phyloP scores from a whole-genome alignment of 2,113 vertebrate species.

The Hemicordylus capensis region DNA sequence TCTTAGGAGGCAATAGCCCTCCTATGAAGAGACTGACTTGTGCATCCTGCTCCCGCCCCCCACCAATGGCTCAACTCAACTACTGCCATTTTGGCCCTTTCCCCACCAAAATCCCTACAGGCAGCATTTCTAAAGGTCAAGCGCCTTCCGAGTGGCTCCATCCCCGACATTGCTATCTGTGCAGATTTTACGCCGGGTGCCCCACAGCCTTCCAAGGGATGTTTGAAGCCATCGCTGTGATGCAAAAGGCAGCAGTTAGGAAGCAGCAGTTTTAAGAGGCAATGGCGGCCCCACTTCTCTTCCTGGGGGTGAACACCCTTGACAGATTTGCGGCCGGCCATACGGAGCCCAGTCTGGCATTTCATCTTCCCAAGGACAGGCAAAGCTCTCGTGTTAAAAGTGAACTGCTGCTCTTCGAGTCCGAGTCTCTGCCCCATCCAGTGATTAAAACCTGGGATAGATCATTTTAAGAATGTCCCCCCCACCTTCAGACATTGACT shows the following conservation, averaged over 20 bases:
- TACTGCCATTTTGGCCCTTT: too few species aligned
- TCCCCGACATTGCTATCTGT: not conserved
- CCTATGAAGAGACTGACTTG: too few species aligned
- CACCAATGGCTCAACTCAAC: too few species aligned
- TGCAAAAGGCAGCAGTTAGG: rapidly evolving
- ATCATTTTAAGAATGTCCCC: constrained; percentile 2
- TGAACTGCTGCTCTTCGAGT: not conserved
- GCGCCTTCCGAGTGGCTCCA: too few species aligned
- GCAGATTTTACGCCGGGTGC: not conserved
- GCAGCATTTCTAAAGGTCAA: too few species aligned
- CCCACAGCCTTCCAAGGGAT: not conserved
- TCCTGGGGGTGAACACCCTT: not conserved
- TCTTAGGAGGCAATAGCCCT: too few species aligned
- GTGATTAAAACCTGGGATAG: constrained; percentile 24
- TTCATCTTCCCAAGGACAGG: not conserved
- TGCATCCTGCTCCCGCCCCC: too few species aligned
- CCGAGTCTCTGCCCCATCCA: not conserved
- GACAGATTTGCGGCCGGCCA: constrained; percentile 24
- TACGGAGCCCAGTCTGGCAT: not conserved
- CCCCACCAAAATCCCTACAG: too few species aligned
- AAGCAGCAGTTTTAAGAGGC: not conserved
- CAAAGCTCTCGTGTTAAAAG: not conserved
- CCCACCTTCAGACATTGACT: too few species aligned
- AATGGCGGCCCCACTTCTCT: not conserved
- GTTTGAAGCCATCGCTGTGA: rapidly evolving